Evolutionary conservation across 2,888 invertebrate species (phyloP).

Genomic region (Molorchus minor): DNA sequence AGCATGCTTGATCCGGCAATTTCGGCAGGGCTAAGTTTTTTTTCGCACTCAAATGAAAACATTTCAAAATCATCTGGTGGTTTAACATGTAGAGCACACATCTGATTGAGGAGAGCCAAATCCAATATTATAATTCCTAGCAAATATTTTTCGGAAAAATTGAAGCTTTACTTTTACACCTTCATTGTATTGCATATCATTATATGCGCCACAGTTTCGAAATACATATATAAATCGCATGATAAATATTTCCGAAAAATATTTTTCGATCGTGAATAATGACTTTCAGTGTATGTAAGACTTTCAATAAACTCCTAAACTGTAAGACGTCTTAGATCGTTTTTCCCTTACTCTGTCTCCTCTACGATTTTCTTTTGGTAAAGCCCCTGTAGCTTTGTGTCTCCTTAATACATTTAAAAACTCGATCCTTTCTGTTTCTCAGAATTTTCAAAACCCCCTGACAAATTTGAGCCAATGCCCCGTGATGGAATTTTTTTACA

Average conservation of each 20-base stretch:
- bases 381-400: background rate
- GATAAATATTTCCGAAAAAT: background rate
- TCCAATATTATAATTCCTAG: background rate
- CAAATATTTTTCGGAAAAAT: background rate
- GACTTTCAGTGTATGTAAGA: background rate
- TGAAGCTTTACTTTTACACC: background rate
- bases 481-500: too few species aligned
- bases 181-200: background rate
- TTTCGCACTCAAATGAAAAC: background rate
- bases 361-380: background rate
- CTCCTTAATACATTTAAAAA: background rate
- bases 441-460: background rate
- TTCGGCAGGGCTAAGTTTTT: background rate
- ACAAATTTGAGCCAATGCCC: background rate
- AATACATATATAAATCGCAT: background rate
- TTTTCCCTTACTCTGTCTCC: background rate
- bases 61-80: background rate
- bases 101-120: background rate
- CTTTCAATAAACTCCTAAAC: background rate
- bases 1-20: background rate
- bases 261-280: background rate
- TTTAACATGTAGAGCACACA: background rate
- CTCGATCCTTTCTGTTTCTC: background rate
- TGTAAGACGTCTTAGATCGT: background rate
- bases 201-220: background rate